Evolutionary conservation across 2,888 invertebrate species (phyloP), one percentile per base, ranked within the genome.

Genomic region (Pyralis farinalis): DNA sequence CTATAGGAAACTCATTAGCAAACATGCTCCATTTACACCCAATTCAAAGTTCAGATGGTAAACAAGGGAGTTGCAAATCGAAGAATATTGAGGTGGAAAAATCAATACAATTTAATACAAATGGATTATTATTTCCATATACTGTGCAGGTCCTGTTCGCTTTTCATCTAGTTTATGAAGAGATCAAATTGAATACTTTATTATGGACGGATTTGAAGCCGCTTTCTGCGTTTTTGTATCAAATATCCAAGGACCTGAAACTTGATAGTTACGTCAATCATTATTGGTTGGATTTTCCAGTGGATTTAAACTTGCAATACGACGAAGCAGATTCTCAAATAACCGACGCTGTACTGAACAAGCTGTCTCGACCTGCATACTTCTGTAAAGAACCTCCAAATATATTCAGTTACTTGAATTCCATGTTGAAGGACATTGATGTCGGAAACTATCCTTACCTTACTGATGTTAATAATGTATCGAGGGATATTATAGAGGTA

Each of bases 151-250:
- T 97, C 21, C 90, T 97, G 42, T 96, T 93, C 67, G 91, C 95
- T 0, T 86, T 98, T 25, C 98, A 98, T 83, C 85, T 98, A 21
- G 90, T 97, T 0, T 98, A 98, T 63, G 98, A 98, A 90, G 97
- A 98, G 66, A 86, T 96, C 3, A 98, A 98, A 69, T 73, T 98
- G 41, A 95, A 96, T 60, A 91, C 92, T 0, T 81, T 95, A 0
- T 80, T 94, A 51, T 90, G 91, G 34, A 92, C 92, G 41, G 93
- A 94, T 53, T 71, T 96, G 46, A 90, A 91, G 39, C 89, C 93
- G 0, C 66, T 98, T 29, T 94, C 93, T 0, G 66, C 83, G 49
- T 91, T 97, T 42, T 76, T 98, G 25, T 92, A 94, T 63, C 95
- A 94, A 64, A 69, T 98, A 30, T 91, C 96, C 0, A 90, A 90